These are phyloP conservation scores for Pseudorasbora parva DNA, from an alignment of 2,113 vertebrate genomes.

Conservation along the genomic window DNA sequence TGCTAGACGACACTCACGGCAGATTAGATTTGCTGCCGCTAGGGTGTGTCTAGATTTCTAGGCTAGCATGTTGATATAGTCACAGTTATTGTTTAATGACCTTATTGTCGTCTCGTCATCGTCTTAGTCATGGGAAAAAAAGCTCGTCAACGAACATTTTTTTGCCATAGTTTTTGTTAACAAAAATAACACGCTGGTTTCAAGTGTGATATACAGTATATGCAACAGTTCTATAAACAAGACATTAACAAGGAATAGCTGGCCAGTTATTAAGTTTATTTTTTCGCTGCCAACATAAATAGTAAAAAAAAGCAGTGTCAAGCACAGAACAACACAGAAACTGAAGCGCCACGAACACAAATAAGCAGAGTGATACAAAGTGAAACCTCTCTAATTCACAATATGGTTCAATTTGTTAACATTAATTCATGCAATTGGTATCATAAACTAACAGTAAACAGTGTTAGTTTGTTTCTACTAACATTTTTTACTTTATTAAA, in stretches of 20 bases:
- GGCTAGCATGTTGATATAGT: too few relatives aligned
- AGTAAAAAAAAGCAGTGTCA: background rate
- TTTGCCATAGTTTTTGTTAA: too few relatives aligned
- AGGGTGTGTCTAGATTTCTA: too few relatives aligned
- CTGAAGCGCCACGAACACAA: background rate
- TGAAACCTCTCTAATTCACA: background rate
- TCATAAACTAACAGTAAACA: background rate
- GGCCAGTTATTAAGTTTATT: conserved; percentile 12
- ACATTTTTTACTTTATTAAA: background rate
- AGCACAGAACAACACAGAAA: background rate
- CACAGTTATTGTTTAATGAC: too few relatives aligned
- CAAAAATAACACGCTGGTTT: background rate
- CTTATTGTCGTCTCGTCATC: too few relatives aligned
- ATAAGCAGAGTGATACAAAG: background rate
- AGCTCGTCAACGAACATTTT: too few relatives aligned
- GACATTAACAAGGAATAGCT: background rate
- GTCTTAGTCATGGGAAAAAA: too few relatives aligned
- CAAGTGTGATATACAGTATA: background rate
- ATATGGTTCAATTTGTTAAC: background rate
- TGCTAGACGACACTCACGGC: too few relatives aligned
- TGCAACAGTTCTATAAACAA: conserved; percentile 6
- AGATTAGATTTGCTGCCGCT: too few relatives aligned
- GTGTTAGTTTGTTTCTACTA: background rate
- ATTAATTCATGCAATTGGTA: background rate
- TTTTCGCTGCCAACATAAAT: conserved; percentile 16